Evolutionary conservation across 2,797 vertebrate genomes (phyloP).

Genomic region (Chanos chanos): DNA sequence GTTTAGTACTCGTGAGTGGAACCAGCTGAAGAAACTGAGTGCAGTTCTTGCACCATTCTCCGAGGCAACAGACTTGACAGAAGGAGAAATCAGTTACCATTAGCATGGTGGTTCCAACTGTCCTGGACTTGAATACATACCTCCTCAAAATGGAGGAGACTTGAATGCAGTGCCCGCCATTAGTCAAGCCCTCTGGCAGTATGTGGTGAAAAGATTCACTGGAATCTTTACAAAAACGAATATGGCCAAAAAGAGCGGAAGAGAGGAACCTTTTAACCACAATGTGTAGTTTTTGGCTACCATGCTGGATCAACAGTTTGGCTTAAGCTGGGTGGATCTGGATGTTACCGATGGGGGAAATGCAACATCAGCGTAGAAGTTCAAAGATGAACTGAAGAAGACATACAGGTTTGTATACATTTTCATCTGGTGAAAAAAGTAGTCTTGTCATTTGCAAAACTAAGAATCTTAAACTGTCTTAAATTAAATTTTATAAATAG

Average conservation of each 20-base stretch:
- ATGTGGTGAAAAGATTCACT: slow-evolving; percentile 24
- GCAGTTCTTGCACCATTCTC: slow-evolving; percentile 25
- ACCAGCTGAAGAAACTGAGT: slow-evolving; percentile 22
- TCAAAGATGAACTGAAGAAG: too few species aligned
- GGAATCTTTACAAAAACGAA: slow-evolving; percentile 15
- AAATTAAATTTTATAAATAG: too few species aligned
- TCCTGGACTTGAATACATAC: slow-evolving; percentile 22
- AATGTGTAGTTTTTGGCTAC: slow-evolving; percentile 17
- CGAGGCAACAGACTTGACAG: slow-evolving; percentile 24
- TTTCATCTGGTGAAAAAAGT: too few species aligned
- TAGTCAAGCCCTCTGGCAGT: slow-evolving; percentile 19
- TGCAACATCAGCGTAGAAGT: too few species aligned
- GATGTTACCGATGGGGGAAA: too few species aligned
- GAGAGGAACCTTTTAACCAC: slow-evolving; percentile 21
- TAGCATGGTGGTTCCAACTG: slow-evolving; percentile 26
- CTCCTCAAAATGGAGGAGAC: slow-evolving; percentile 25
- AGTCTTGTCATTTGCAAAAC: too few species aligned
- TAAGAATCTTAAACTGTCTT: too few species aligned
- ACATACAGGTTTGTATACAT: too few species aligned
- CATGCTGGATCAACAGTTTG: slow-evolving; percentile 28
- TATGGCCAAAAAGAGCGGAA: slow-evolving; percentile 9
- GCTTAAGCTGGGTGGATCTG: slow-evolving; percentile 19
- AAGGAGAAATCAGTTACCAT: slow-evolving; percentile 24
- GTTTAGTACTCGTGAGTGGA: slow-evolving; percentile 22
- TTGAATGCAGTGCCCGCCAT: slow-evolving; percentile 1